phyloP scores from a whole-genome alignment of 2,797 vertebrate genomes.

The Pempheris klunzingeri region DNA sequence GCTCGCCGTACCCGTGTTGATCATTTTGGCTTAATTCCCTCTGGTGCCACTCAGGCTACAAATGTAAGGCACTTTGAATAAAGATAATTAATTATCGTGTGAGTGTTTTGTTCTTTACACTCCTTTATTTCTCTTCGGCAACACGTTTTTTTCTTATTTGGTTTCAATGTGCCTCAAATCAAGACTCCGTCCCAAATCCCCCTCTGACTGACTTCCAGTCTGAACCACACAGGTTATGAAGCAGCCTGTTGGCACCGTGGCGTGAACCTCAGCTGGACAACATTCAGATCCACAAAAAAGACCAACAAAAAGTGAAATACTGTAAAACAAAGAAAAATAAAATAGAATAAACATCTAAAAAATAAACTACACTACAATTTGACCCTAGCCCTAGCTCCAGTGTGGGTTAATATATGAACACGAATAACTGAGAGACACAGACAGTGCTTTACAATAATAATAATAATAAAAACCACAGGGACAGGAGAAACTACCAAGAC shows the following conservation, averaged over 20 bases:
- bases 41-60: neutral
- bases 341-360: conserved; percentile 64
- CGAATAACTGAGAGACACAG: conserved; percentile 75
- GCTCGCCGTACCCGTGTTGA: neutral
- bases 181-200: neutral
- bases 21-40: neutral
- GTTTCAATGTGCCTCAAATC: neutral
- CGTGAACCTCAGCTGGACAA: conserved; percentile 73
- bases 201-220: conserved; percentile 22
- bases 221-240: conserved; percentile 49
- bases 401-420: conserved; percentile 83
- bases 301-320: conserved; percentile 39
- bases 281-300: conserved; percentile 71
- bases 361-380: conserved; percentile 68
- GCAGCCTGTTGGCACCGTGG: conserved; percentile 27
- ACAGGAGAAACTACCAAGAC: conserved; percentile 41
- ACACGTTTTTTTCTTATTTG: conserved; percentile 2
- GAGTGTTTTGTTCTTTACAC: conserved; percentile 12
- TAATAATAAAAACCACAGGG: conserved; percentile 65
- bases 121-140: conserved; percentile 46
- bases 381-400: conserved; percentile 83
- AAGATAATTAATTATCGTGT: conserved; percentile 14
- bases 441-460: conserved; percentile 80
- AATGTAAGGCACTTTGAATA: conserved; percentile 25
- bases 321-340: conserved; percentile 57